Evolutionary conservation across 2,113 vertebrate species (phyloP).

Genomic region (Pomatostomus ruficeps): DNA sequence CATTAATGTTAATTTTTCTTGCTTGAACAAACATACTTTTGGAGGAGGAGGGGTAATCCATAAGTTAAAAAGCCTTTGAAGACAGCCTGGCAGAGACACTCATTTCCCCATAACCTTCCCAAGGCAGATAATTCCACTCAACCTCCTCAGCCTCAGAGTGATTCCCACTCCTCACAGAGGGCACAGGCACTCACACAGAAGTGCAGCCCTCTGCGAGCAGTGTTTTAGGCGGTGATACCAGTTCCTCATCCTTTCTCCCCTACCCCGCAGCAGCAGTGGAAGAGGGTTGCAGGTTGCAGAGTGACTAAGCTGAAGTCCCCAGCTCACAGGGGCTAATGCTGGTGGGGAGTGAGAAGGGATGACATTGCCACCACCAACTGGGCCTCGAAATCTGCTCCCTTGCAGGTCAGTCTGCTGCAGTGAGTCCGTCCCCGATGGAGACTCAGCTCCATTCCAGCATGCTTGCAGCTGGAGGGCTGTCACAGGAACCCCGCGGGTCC

Average conservation of each 20-base stretch:
- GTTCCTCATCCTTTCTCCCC: background rate
- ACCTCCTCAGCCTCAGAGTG: background rate
- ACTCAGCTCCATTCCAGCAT: background rate
- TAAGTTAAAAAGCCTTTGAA: background rate
- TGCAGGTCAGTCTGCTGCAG: background rate
- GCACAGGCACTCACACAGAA: background rate
- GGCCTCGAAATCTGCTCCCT: background rate
- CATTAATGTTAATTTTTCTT: background rate
- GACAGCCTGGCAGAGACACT: fast-evolving
- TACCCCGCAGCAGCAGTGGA: fast-evolving
- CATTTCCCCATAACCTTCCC: background rate
- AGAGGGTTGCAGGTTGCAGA: background rate
- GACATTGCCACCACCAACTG: fast-evolving
- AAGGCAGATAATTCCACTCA: background rate
- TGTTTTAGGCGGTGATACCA: background rate
- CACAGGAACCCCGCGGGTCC: background rate
- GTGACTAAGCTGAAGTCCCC: background rate
- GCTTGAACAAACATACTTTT: background rate
- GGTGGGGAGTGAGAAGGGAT: background rate
- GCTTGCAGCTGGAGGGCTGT: background rate
- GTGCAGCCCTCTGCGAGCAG: background rate
- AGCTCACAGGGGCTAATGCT: background rate
- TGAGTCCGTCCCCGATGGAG: fast-evolving
- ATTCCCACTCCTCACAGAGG: background rate
- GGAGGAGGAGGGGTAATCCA: background rate